Percentiles rank a stretch among this genome's conserved stretches.
phyloP scores from a whole-genome alignment of 1,140 invertebrate genomes.

The Drosophila parvula region DNA sequence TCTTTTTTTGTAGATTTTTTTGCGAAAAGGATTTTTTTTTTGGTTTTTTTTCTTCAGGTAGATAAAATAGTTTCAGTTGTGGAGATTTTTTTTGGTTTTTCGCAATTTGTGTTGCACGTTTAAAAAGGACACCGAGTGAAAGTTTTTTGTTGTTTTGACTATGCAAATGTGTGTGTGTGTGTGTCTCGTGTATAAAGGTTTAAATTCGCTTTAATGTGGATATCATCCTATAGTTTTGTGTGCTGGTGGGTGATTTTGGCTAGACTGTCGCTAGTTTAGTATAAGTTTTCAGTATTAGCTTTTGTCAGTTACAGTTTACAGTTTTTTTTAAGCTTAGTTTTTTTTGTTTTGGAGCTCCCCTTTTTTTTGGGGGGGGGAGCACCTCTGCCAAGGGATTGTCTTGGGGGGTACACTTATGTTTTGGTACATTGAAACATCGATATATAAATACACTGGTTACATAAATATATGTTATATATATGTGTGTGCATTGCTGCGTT shows the following conservation, averaged over 20 bases:
- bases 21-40: constrained; percentile 25
- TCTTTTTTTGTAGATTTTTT: constrained; percentile 45
- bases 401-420: constrained; percentile 53
- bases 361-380: constrained; percentile 25
- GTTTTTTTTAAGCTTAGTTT: constrained; percentile 26
- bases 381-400: constrained; percentile 80
- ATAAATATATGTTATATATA: constrained; percentile 62
- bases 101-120: constrained; percentile 50
- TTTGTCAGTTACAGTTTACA: constrained; percentile 38
- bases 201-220: constrained; percentile 63
- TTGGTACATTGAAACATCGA: constrained; percentile 67
- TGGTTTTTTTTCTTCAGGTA: constrained; percentile 25
- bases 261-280: constrained; percentile 36
- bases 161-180: constrained; percentile 61
- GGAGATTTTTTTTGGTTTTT: constrained; percentile 48
- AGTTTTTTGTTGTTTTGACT: constrained; percentile 62
- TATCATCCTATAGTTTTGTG: constrained; percentile 16
- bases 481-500: constrained; percentile 21
- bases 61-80: constrained; percentile 71
- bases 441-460: constrained; percentile 77
- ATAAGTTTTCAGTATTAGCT: constrained; percentile 48
- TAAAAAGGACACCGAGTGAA: constrained; percentile 75
- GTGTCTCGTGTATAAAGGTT: constrained; percentile 54
- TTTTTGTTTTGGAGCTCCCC: constrained; percentile 53
- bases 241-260: constrained; percentile 49